Evolutionary conservation across 1,140 invertebrate species (phyloP), one percentile per base, ranked within the genome.

Genomic region (Zaprionus ornatus): DNA sequence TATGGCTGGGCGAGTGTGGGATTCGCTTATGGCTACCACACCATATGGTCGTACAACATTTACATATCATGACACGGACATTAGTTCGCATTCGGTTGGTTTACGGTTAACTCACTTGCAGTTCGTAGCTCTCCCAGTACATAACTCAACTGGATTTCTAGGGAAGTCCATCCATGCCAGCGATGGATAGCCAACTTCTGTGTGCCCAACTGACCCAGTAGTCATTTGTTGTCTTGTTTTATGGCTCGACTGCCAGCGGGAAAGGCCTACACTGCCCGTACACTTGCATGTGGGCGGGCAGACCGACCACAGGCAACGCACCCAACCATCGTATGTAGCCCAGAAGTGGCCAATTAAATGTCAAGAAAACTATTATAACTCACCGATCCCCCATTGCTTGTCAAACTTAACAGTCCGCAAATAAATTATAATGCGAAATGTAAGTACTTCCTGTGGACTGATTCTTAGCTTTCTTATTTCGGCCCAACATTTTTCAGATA

Each of bases 41-140:
- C 70, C 77, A 79, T 59, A 71, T 64, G 84, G 80, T 74, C 66
- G 90, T 90, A 86, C 90, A 48, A 61, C 77, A 88, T 87, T 84
- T 87, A 90, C 85, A 87, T 88, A 88, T 88, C 85, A 90, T 88
- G 85, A 84, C 80, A 88, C 80, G 80, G 80, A 90, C 84, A 88
- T 88, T 87, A 87, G 77, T 80, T 84, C 56, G 65, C 63, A 72
- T 80, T 74, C 55, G 57, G 67, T 72, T 67, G 57, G 64, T 64
- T 82, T 82, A 77, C 68, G 75, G 66, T 80, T 83, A 71, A 54
- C 45, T 19, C 59, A 42, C 69, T 59, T 32, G 29, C 55, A 66
- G 76, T 75, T 62, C 27, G 57, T 54, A 75, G 77, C 80, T 77
- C 66, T 75, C 66, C 70, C 70, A 74, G 84, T 59, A 74, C 71